Percentiles rank a stretch among this genome's conserved stretches.
Evolutionary conservation across 2,888 invertebrate genomes (phyloP).

Genomic region (Panopea generosa): DNA sequence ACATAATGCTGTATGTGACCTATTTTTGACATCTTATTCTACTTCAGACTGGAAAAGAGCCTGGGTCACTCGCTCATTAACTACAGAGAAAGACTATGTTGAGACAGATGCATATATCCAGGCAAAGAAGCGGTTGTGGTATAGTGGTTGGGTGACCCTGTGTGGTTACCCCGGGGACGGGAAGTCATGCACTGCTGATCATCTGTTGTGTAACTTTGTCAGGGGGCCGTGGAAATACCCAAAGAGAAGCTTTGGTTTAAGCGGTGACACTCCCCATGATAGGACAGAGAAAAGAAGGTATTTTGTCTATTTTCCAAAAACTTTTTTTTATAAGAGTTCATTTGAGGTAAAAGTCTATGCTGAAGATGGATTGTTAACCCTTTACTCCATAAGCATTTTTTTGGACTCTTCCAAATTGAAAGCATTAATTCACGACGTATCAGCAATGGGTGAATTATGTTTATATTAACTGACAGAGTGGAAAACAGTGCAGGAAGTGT

Average conservation of each 20-base stretch:
- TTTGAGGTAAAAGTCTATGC: too few relatives aligned
- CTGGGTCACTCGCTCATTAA: constrained; percentile 34
- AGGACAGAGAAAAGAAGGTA: neutral
- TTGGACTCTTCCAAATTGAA: too few relatives aligned
- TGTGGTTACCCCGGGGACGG: constrained; percentile 63
- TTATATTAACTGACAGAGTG: too few relatives aligned
- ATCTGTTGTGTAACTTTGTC: constrained; percentile 46
- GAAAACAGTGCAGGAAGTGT: too few relatives aligned
- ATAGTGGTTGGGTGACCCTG: constrained; percentile 55
- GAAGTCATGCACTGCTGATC: constrained; percentile 55
- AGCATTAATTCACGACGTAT: too few relatives aligned
- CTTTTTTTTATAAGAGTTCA: neutral
- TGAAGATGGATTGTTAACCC: too few relatives aligned
- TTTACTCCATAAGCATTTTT: too few relatives aligned
- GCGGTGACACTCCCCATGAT: neutral
- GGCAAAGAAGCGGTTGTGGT: constrained; percentile 50
- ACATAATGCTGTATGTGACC: too few relatives aligned
- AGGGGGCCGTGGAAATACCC: constrained; percentile 27
- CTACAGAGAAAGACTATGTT: constrained; percentile 35
- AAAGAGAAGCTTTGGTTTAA: neutral
- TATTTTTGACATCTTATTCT: neutral
- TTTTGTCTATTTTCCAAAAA: neutral
- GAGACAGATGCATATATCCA: constrained; percentile 33
- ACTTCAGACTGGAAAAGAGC: constrained; percentile 61
- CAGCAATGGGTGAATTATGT: too few relatives aligned